Base-by-base conservation (phyloP, 1,140 invertebrate species). In the Lepidurus apus region DNA sequence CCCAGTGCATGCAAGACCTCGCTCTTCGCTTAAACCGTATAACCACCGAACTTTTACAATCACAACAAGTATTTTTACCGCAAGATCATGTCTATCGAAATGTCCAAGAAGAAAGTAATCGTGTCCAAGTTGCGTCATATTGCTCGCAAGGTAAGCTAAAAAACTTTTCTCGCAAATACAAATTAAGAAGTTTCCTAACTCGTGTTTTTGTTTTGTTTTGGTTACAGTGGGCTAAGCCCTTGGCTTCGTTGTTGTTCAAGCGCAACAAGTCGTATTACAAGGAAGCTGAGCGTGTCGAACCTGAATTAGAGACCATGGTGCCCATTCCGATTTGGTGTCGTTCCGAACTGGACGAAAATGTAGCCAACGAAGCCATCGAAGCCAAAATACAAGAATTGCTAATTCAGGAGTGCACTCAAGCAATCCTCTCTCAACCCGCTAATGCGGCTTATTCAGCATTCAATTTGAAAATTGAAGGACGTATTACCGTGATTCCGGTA, bases 291-390 rank as follows among this genome's bases (percentile, higher is more conserved):
- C 73, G 42, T 34, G 53, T 74, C 34, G 26, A 42, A 9, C 78
- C 78, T n/a, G 78, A 74, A 73, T 74, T 74, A 43, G 43, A 74
- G 8, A 44, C 74, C 11, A 47, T 77, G 43, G 34, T 47, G 75
- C 75, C 43, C 42, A 77, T 74, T 43, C 73, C 78, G 21, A 34
- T 79, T 43, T 80, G 79, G 79, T 77, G 76, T n/a, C 76, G 65
- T 42, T 34, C 78, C 73, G 82, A 82, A 75, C 80, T 81, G 77
- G 81, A 82, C 74, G 82, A 82, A 73, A 82, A 82, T 77, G 78
- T 79, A 7, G 81, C 81, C 44, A 82, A 82, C 47, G 82, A 82
- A 79, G 81, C 81, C 2, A 74, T 82, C n/a, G 82, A 82, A 74
- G 82, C 81, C 73, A 79, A 82, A 79, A 79, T 82, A 7, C 80